Evolutionary conservation across 2,888 invertebrate genomes (phyloP), one percentile per base, ranked within the genome.

Genomic region (Eupelmus urozonus): DNA sequence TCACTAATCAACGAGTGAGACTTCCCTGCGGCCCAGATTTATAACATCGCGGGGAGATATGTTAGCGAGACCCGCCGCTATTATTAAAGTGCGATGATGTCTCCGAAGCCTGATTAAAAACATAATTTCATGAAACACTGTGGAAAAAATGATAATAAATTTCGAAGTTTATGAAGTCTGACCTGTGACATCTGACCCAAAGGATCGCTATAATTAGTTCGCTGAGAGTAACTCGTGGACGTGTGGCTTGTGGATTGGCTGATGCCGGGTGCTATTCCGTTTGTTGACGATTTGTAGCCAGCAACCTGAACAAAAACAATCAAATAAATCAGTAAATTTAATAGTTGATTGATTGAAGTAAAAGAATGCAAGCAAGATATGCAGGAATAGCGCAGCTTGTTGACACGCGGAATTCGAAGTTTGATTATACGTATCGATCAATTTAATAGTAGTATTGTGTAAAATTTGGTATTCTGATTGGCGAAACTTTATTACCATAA

Each of bases 171-270:
- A 1, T 11, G 18, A n/a, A 20, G 16, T 67, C 81, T 79, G 81
- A 89, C 88, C 87, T 89, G 89, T 45, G 88, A 83, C 80, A 88
- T 83, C 70, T 89, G 89, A 71, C 86, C 85, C 55, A 89, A 81
- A 57, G 88, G 81, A 82, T 89, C 88, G 13, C 86, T 76, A 67
- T 89, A 89, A 82, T 86, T 87, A 20, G 84, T 82, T 79, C 89
- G 83, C 67, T 89, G 89, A 9, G 81, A 71, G 78, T 89, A 89
- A 75, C 83, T 85, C 16, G 85, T 82, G 16, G 87, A 80, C 16
- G 85, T 67, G 75, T 88, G 89, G 81, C 87, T 88, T 9, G 88
- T 84, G 5, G 87, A 78, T 69, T 88, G 89, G 11, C 85, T 82
- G 55, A 88, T 82, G 20, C 87, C 88, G 2, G 88, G 40, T 27